Conservation (phyloP, 2,888 invertebrate genomes). For the Apodemia zela region DNA sequence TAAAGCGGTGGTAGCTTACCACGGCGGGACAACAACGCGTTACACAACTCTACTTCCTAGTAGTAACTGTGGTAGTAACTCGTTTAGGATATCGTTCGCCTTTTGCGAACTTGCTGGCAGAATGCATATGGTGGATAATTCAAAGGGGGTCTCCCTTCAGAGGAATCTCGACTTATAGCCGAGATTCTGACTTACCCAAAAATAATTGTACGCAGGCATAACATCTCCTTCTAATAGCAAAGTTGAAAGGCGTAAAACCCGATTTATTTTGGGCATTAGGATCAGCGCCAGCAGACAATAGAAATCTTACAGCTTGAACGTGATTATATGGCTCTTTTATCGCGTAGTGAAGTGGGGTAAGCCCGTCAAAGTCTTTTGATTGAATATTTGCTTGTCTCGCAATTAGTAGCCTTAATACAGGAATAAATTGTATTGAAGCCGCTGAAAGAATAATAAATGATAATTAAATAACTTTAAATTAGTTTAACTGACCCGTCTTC, state of each 20-base stretch:
- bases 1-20: no score
- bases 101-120: no score
- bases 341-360: slow-evolving; percentile 89
- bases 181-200: slow-evolving; percentile 60
- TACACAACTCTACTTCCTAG: no score
- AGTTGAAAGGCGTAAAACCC: slow-evolving; percentile 90
- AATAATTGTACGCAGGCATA: slow-evolving; percentile 87
- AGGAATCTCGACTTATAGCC: no score
- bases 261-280: slow-evolving; percentile 89
- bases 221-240: slow-evolving; percentile 91
- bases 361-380: slow-evolving; percentile 85
- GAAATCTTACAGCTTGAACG: slow-evolving; percentile 84
- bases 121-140: no score
- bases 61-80: no score
- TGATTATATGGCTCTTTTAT: slow-evolving; percentile 88
- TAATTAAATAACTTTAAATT: no score
- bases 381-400: slow-evolving; percentile 83
- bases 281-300: slow-evolving; percentile 84
- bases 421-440: slow-evolving; percentile 88
- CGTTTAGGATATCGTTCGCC: no score
- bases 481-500: no score
- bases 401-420: slow-evolving; percentile 87
- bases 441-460: slow-evolving; percentile 64
- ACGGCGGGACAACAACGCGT: no score
- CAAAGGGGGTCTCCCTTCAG: no score